Conservation (phyloP, 2,888 invertebrate species). For the Xestobium rufovillosum region DNA sequence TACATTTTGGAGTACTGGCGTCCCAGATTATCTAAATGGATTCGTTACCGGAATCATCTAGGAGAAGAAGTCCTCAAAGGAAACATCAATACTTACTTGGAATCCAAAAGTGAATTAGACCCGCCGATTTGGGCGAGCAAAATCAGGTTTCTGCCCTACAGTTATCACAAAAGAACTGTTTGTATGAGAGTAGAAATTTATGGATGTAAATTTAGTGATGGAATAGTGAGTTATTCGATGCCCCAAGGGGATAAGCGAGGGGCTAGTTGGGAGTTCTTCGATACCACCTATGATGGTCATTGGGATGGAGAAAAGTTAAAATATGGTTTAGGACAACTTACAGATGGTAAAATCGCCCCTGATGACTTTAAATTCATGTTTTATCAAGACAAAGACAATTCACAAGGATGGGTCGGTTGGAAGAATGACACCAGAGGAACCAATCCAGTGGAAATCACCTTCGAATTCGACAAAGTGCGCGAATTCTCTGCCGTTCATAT, state of each 20-base stretch:
- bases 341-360: conserved; percentile 72
- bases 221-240: conserved; percentile 79
- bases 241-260: conserved; percentile 79
- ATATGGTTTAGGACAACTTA: conserved; percentile 77
- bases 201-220: conserved; percentile 81
- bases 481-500: conserved; percentile 79
- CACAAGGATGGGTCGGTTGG: conserved; percentile 90
- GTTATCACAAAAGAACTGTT: conserved; percentile 73
- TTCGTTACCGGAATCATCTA: conserved; percentile 64
- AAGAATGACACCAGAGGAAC: conserved; percentile 63
- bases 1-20: conserved; percentile 82
- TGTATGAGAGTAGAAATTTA: conserved; percentile 89
- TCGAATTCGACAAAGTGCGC: conserved; percentile 80
- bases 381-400: conserved; percentile 50
- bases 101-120: conserved; percentile 66
- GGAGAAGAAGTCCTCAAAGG: conserved; percentile 71
- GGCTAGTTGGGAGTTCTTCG: conserved; percentile 72
- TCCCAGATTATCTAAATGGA: conserved; percentile 72
- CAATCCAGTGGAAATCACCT: conserved; percentile 58
- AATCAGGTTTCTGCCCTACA: conserved; percentile 79
- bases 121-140: conserved; percentile 81
- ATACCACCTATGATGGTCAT: conserved; percentile 78
- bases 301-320: conserved; percentile 68
- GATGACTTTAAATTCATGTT: conserved; percentile 63
- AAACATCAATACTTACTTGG: conserved; percentile 81